A percentile compares a stretch with the other conserved stretches of the same genome.
phyloP scores from a whole-genome alignment of 2,113 vertebrate species.

The Deroptyus accipitrinus region DNA sequence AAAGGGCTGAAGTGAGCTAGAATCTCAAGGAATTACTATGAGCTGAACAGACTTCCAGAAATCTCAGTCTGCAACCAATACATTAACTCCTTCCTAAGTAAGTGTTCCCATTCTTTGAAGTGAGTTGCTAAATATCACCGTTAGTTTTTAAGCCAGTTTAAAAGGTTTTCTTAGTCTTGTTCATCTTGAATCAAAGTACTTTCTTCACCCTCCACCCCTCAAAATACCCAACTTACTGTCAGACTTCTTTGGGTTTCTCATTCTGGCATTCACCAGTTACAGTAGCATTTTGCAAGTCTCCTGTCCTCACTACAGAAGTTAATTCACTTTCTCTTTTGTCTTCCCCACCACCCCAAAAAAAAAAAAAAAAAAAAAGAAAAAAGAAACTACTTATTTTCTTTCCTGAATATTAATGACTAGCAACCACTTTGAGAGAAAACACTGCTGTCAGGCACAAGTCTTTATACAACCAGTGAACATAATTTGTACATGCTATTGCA shows the following conservation, averaged over 20 bases:
- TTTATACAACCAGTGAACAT: not conserved
- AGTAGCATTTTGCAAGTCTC: not conserved
- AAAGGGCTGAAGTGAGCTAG: not conserved
- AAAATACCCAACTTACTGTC: not conserved
- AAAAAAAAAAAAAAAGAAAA: too few species aligned
- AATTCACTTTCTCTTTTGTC: not conserved
- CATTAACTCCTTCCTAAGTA: not conserved
- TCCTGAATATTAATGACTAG: not conserved
- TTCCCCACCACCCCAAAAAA: not conserved
- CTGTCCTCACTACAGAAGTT: not conserved
- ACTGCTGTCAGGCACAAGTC: not conserved
- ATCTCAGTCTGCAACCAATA: not conserved
- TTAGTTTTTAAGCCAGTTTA: not conserved
- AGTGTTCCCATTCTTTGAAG: not conserved
- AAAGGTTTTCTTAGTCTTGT: not conserved
- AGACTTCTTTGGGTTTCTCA: not conserved
- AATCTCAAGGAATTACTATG: not conserved
- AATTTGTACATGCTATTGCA: not conserved
- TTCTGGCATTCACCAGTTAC: not conserved
- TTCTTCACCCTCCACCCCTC: not conserved
- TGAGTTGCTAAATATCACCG: not conserved
- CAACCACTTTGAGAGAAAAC: not conserved
- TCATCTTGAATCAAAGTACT: not conserved
- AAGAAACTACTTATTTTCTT: not conserved
- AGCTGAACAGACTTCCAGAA: not conserved